Evolutionary conservation across 2,113 vertebrate species (phyloP).

Genomic region (Axis porcinus): DNA sequence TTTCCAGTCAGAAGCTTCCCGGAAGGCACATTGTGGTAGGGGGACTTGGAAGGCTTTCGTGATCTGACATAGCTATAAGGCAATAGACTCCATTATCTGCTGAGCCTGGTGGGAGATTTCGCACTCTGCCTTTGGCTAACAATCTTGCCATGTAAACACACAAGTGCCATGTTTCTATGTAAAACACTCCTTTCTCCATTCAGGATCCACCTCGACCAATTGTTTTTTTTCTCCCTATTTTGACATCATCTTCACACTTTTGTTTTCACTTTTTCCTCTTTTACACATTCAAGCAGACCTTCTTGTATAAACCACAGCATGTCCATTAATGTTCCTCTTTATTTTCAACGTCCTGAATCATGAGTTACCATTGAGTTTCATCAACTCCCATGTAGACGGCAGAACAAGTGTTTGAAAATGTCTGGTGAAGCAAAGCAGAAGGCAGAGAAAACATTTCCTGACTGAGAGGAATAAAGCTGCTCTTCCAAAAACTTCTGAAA

Average conservation of each 20-base stretch:
- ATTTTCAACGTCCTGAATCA: not conserved
- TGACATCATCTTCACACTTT: not conserved
- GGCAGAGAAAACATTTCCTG: constrained; percentile 50
- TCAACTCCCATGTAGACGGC: not conserved
- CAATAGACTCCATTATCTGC: constrained; percentile 80
- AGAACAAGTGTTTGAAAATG: constrained; percentile 32
- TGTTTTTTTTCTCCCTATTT: constrained; percentile 64
- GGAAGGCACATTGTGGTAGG: constrained; percentile 82
- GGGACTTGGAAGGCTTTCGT: constrained; percentile 77
- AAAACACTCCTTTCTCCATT: constrained; percentile 74
- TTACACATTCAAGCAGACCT: not conserved
- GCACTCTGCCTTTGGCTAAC: constrained; percentile 80
- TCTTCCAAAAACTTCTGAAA: constrained; percentile 58
- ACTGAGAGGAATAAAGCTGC: constrained; percentile 34
- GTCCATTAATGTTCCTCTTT: not conserved
- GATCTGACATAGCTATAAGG: constrained; percentile 89
- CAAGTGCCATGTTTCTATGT: constrained; percentile 74
- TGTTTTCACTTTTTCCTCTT: not conserved
- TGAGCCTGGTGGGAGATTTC: constrained; percentile 83
- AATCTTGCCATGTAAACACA: constrained; percentile 74
- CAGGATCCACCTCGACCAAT: constrained; percentile 79
- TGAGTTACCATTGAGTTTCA: not conserved
- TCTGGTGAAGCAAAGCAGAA: constrained; percentile 40
- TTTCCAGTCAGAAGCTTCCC: constrained; percentile 87
- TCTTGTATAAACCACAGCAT: not conserved